Percentiles rank a stretch among this genome's conserved stretches.
Conservation (phyloP, 2,113 vertebrate species). For the Rhabdomys dilectus region DNA sequence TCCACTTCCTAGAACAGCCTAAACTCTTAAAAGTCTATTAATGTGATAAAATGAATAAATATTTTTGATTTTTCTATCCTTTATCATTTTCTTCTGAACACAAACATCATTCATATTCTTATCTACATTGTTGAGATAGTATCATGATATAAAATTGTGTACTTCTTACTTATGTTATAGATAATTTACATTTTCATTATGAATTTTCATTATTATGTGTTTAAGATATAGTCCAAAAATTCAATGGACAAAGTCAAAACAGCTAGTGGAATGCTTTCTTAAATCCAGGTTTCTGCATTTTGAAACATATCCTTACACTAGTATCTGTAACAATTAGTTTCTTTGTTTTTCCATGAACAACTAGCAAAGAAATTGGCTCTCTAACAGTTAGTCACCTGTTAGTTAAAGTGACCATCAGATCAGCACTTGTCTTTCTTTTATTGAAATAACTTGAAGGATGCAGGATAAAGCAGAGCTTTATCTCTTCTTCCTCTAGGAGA, state of each 20-base stretch:
- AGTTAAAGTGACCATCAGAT: conserved; percentile 75
- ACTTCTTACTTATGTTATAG: background rate
- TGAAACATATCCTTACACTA: conserved; percentile 32
- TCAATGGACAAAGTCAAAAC: background rate
- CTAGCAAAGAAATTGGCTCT: conserved; percentile 39
- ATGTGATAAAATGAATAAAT: conserved; percentile 70
- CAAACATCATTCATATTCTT: background rate
- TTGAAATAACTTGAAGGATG: conserved; percentile 65
- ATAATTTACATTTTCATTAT: background rate
- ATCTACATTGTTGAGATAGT: background rate
- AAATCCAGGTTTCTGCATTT: background rate
- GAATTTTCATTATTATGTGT: background rate
- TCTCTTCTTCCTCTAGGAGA: conserved; percentile 69
- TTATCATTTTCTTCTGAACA: background rate
- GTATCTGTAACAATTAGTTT: conserved; percentile 74
- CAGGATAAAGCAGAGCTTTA: conserved; percentile 9
- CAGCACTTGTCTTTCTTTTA: conserved; percentile 40
- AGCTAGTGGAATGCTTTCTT: background rate
- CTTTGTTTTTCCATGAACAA: conserved; percentile 42
- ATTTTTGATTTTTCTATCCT: conserved; percentile 27
- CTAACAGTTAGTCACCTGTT: conserved; percentile 56
- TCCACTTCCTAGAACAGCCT: conserved; percentile 54
- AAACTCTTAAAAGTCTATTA: conserved; percentile 69
- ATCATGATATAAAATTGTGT: too few species aligned
- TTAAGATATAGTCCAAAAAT: conserved; percentile 35